These are phyloP conservation scores for Mandrillus leucophaeus DNA, from an alignment of 2,113 vertebrate species.

Conservation along the genomic window DNA sequence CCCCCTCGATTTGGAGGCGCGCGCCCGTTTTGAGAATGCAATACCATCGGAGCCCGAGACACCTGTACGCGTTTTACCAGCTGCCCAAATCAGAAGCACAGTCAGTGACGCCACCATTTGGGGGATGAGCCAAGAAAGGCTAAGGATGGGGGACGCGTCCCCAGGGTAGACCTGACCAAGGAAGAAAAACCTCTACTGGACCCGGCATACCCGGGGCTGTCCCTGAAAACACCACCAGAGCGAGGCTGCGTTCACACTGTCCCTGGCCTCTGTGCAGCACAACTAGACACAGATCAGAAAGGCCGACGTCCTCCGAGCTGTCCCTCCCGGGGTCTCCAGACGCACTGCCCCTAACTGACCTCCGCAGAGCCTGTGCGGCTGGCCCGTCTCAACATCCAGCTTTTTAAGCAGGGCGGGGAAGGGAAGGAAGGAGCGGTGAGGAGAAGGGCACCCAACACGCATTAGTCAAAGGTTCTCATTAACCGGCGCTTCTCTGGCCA, in stretches of 20 bases:
- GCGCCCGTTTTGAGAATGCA: slow-evolving; percentile 76
- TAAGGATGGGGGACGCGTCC: slow-evolving; percentile 68
- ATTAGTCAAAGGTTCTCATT: slow-evolving; percentile 13
- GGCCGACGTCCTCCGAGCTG: background rate
- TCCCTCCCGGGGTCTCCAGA: background rate
- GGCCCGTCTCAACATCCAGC: background rate
- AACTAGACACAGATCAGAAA: slow-evolving; percentile 42
- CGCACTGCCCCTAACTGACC: background rate
- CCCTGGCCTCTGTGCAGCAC: background rate
- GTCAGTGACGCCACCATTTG: slow-evolving; percentile 76
- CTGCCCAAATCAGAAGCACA: slow-evolving; percentile 80
- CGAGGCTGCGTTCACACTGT: background rate
- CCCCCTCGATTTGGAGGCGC: slow-evolving; percentile 73
- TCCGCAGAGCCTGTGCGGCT: background rate
- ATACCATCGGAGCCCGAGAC: slow-evolving; percentile 79
- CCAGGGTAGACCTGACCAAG: slow-evolving; percentile 75
- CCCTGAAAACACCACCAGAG: background rate
- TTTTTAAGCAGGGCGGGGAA: background rate
- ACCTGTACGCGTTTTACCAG: slow-evolving; percentile 80
- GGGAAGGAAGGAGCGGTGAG: background rate
- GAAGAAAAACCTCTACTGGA: slow-evolving; percentile 72
- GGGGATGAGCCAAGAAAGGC: slow-evolving; percentile 73
- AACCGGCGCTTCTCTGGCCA: slow-evolving; percentile 69
- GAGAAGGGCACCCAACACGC: slow-evolving; percentile 13
- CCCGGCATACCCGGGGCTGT: background rate